phyloP scores from a whole-genome alignment of 2,888 invertebrate genomes.

The Chaetogeoica ovagalla region DNA sequence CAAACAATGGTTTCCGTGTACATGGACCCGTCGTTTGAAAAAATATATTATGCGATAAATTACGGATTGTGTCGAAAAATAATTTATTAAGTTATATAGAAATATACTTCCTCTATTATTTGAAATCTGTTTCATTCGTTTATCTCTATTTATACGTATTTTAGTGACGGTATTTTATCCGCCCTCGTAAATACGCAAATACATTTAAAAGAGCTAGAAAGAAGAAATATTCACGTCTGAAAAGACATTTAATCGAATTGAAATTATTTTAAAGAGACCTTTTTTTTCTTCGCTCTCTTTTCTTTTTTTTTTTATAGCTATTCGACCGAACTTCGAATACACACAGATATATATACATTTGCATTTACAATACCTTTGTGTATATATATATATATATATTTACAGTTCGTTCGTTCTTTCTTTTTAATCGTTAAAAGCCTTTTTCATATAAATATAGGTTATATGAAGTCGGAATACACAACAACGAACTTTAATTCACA shows the following conservation, averaged over 20 bases:
- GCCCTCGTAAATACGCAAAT: too few relatives aligned
- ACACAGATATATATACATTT: neutral
- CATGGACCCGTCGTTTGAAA: too few relatives aligned
- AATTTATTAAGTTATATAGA: too few relatives aligned
- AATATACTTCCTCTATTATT: too few relatives aligned
- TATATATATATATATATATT: neutral
- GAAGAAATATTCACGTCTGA: neutral
- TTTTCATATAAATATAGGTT: neutral
- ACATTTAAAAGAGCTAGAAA: conserved; percentile 6
- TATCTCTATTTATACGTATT: too few relatives aligned
- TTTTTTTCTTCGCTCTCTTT: conserved; percentile 3
- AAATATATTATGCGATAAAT: too few relatives aligned
- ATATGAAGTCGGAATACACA: neutral
- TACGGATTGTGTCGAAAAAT: too few relatives aligned
- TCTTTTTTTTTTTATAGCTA: neutral
- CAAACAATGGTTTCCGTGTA: too few relatives aligned
- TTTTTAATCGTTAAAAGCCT: conserved; percentile 31
- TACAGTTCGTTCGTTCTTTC: neutral
- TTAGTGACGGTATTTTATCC: too few relatives aligned
- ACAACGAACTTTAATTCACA: conserved; percentile 22
- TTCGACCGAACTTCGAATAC: neutral
- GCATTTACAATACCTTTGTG: neutral
- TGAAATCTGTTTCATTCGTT: too few relatives aligned
- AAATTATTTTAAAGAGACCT: conserved; percentile 26
- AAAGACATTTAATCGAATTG: conserved; percentile 21